phyloP scores from a whole-genome alignment of 2,113 vertebrate genomes.

The pig (Sus scrofa) region T2T-Sscrofa CM000814.6:99836501-99837000 shows the following conservation, averaged over 20 bases:
- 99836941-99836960: neutral
- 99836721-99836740: neutral
- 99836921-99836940: neutral
- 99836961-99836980: neutral
- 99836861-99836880: neutral
- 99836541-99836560: neutral
- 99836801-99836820: neutral
- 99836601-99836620: neutral
- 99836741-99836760: neutral
- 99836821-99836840: neutral
- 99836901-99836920: neutral
- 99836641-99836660: neutral
- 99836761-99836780: neutral
- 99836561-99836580: neutral
- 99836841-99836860: neutral
- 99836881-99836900: neutral
- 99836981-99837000: neutral
- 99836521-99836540: neutral
- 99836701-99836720: neutral
- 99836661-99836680: neutral
- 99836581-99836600: neutral
- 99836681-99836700: neutral
- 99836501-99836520: neutral
- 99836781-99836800: neutral
- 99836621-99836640: neutral